Conservation (phyloP, 2,888 invertebrate genomes). For the Nymphalis urticae region DNA sequence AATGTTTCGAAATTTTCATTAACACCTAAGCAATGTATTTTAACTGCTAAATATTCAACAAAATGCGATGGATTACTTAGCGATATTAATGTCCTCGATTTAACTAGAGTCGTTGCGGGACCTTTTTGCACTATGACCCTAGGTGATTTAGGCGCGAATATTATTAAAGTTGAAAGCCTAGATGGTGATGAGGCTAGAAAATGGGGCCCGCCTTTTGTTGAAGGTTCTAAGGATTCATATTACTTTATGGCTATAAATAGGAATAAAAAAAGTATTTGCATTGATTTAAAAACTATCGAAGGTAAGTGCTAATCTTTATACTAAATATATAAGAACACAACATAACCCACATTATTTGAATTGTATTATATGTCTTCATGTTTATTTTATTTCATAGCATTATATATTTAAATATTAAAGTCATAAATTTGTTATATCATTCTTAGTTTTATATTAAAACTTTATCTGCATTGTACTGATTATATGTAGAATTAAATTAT, state of each 20-base stretch:
- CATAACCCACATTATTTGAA: background rate
- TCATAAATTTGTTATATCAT: background rate
- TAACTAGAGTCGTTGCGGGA: conserved; percentile 94
- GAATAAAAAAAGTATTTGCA: conserved; percentile 95
- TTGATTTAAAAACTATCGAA: conserved; percentile 88
- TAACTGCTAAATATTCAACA: conserved; percentile 35
- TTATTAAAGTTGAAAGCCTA: conserved; percentile 95
- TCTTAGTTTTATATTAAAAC: too few species aligned
- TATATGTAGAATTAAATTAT: too few species aligned
- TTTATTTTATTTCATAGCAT: too few species aligned
- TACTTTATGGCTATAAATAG: conserved; percentile 95
- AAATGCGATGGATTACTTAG: conserved; percentile 80
- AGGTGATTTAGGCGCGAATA: conserved; percentile 95
- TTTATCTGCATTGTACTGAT: too few species aligned
- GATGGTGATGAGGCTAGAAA: conserved; percentile 91
- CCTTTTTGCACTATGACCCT: conserved; percentile 97
- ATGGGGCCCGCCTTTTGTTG: conserved; percentile 95
- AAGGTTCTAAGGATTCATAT: conserved; percentile 84
- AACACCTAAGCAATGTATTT: conserved; percentile 26
- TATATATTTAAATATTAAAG: background rate
- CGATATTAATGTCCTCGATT: conserved; percentile 88
- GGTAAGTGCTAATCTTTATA: conserved; percentile 66
- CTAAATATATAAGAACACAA: too few species aligned
- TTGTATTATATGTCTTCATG: background rate
- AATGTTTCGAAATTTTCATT: conserved; percentile 25